phyloP scores from a whole-genome alignment of 2,797 vertebrate species.

The Salarias fasciatus region DNA sequence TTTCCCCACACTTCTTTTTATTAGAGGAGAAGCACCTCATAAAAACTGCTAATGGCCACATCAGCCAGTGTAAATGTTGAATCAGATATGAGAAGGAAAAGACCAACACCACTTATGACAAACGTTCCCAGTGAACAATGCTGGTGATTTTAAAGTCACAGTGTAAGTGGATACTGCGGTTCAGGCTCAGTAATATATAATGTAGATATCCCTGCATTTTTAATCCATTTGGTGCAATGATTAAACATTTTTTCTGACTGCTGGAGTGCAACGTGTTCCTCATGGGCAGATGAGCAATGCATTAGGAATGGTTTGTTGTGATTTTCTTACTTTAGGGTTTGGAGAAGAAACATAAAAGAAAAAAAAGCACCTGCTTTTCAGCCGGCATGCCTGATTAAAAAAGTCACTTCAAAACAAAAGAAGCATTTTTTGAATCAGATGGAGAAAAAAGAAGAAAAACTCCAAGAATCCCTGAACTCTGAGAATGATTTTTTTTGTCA shows the following conservation, averaged over 20 bases:
- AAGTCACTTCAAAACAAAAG: conserved; percentile 24
- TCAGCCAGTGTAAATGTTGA: too few species aligned
- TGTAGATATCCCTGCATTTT: conserved; percentile 8
- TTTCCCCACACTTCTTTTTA: too few species aligned
- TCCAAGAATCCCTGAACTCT: conserved; percentile 16
- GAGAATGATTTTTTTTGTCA: conserved; percentile 29
- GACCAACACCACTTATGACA: too few species aligned
- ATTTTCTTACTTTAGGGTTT: conserved; percentile 29
- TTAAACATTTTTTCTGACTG: too few species aligned
- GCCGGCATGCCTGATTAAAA: conserved; percentile 36
- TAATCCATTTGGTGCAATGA: conserved; percentile 25
- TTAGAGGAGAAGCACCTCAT: too few species aligned
- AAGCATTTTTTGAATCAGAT: too few species aligned
- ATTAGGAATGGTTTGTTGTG: conserved; percentile 35
- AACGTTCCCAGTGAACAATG: too few species aligned
- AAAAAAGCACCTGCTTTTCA: conserved; percentile 4
- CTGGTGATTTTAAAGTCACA: too few species aligned
- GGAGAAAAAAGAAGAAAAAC: conserved; percentile 4
- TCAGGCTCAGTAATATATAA: background rate
- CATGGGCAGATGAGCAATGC: conserved; percentile 33
- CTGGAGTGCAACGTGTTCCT: conserved; percentile 38
- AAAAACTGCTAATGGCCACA: too few species aligned
- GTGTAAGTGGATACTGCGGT: too few species aligned
- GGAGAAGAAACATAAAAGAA: background rate
- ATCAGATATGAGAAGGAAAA: too few species aligned